A percentile compares a stretch with the other conserved stretches of the same genome.
Evolutionary conservation across 2,888 invertebrate species (phyloP).

Genomic region (Pollenia angustigena): DNA sequence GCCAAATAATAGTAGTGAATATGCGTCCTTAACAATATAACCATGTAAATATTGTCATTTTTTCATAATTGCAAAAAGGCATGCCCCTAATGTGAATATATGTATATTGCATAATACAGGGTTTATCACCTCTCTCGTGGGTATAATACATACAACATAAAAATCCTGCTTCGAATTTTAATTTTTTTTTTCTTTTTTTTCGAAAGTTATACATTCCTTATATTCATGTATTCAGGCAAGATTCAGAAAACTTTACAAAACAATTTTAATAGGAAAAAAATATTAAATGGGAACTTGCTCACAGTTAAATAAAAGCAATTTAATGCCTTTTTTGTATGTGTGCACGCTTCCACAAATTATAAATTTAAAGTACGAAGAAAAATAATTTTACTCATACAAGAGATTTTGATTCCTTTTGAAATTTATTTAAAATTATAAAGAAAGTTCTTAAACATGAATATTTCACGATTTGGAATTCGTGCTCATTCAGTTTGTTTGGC

Average conservation of each 20-base stretch:
- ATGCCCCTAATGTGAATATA: neutral
- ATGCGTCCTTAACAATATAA: too few species aligned
- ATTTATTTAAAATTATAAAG: too few species aligned
- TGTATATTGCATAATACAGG: neutral
- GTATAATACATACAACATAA: conserved; percentile 31
- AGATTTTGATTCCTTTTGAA: too few species aligned
- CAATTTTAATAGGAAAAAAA: neutral
- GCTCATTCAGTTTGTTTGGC: too few species aligned
- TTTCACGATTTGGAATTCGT: too few species aligned
- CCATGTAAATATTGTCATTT: too few species aligned
- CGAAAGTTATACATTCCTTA: neutral
- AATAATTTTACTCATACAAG: too few species aligned
- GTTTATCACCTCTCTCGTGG: conserved; percentile 49
- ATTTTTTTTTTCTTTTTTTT: conserved; percentile 25
- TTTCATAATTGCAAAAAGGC: too few species aligned
- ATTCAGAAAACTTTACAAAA: conserved; percentile 5
- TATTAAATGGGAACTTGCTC: neutral
- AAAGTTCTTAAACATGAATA: too few species aligned
- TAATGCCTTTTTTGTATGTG: neutral
- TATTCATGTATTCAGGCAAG: conserved; percentile 22
- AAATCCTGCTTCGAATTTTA: conserved; percentile 50
- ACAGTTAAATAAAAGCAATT: conserved; percentile 1
- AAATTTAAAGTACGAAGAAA: too few species aligned
- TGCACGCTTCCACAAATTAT: too few species aligned
- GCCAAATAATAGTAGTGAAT: too few species aligned